Percentiles rank a stretch among this genome's conserved stretches.
These are phyloP conservation scores for Sparidentex hasta DNA, from an alignment of 2,797 vertebrate genomes.

Conservation along the genomic window DNA sequence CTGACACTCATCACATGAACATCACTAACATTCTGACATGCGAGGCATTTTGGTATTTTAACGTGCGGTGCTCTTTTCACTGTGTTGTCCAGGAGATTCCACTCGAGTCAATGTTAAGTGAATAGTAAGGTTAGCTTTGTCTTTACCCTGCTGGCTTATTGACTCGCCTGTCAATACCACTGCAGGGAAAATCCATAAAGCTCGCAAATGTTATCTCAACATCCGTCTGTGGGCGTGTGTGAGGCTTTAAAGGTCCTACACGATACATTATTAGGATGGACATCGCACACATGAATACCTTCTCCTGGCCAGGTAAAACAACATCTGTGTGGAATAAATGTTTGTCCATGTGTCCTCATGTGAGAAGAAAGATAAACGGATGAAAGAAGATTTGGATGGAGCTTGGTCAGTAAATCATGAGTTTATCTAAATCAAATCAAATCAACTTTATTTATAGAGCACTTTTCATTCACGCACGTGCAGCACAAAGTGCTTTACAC, in stretches of 20 bases:
- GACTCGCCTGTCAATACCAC: slow-evolving; percentile 78
- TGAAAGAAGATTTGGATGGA: not conserved
- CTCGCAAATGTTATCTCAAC: slow-evolving; percentile 68
- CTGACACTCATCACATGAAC: slow-evolving; percentile 30
- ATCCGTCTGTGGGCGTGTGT: slow-evolving; percentile 48
- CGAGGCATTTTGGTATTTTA: slow-evolving; percentile 37
- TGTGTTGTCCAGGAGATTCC: slow-evolving; percentile 58
- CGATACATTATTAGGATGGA: not conserved
- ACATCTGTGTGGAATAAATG: not conserved
- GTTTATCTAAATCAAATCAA: no score
- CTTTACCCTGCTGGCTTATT: slow-evolving; percentile 75
- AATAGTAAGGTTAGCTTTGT: slow-evolving; percentile 74
- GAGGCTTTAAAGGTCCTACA: slow-evolving; percentile 42
- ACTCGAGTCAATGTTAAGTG: slow-evolving; percentile 81
- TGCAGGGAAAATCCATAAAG: slow-evolving; percentile 74
- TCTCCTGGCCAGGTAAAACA: no score
- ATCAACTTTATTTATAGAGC: no score
- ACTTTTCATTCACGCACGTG: no score
- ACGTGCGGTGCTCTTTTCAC: slow-evolving; percentile 45
- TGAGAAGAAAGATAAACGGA: not conserved
- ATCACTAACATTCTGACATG: slow-evolving; percentile 36
- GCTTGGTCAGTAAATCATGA: no score
- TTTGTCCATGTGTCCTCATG: not conserved
- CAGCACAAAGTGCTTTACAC: no score
- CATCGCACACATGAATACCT: not conserved